A percentile compares a stretch with the other conserved stretches of the same genome.
Evolutionary conservation across 2,113 vertebrate species (phyloP).

Genomic region (Oreamnos americanus): DNA sequence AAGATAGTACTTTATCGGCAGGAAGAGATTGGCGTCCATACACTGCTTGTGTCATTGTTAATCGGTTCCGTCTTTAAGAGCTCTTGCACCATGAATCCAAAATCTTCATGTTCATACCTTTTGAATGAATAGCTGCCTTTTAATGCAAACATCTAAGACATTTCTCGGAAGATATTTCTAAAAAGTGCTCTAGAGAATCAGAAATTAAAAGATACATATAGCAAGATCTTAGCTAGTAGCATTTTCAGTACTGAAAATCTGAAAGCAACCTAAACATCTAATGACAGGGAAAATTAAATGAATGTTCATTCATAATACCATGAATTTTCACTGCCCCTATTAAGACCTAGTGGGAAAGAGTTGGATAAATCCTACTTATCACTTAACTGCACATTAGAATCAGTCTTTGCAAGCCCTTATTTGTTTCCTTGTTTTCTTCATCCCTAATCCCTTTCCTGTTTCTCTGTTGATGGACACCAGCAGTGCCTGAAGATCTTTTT

Average conservation of each 20-base stretch:
- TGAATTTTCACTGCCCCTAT: background rate
- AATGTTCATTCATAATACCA: background rate
- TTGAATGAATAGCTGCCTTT: background rate
- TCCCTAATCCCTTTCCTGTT: background rate
- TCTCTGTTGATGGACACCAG: background rate
- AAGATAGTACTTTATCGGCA: background rate
- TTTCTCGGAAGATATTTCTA: background rate
- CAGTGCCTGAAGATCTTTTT: background rate
- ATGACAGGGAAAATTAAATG: background rate
- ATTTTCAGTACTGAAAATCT: conserved; percentile 4
- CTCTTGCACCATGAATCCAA: background rate
- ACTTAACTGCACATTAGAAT: background rate
- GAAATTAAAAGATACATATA: background rate
- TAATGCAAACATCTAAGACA: background rate
- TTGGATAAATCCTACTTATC: background rate
- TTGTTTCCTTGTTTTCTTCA: background rate
- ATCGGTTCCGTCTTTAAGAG: background rate
- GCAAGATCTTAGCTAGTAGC: background rate
- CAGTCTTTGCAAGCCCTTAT: background rate
- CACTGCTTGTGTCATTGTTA: background rate
- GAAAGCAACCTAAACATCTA: background rate
- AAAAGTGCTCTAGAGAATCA: background rate
- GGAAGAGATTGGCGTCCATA: background rate
- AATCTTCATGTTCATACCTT: background rate
- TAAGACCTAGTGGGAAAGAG: background rate